phyloP scores from a whole-genome alignment of 2,113 vertebrate species.

The Bos indicus region DNA sequence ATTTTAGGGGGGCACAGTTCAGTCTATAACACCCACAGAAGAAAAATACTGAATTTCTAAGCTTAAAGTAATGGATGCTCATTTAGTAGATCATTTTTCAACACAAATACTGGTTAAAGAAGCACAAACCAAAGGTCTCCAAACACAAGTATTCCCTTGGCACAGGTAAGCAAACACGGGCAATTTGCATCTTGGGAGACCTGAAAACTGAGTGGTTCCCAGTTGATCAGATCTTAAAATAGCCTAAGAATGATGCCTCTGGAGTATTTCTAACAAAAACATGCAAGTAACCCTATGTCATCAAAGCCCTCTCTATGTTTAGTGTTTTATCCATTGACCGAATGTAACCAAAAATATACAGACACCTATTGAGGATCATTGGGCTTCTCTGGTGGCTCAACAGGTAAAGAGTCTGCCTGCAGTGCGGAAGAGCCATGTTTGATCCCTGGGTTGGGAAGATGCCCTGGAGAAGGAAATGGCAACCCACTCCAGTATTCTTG shows the following conservation, averaged over 20 bases:
- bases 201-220: not conserved
- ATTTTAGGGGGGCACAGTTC: not conserved
- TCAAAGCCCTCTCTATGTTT: not conserved
- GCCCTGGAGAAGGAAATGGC: not conserved
- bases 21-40: not conserved
- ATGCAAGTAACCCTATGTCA: not conserved
- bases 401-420: not conserved
- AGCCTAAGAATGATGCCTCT: not conserved
- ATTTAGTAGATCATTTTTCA: not conserved
- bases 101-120: not conserved
- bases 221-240: not conserved
- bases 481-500: not conserved
- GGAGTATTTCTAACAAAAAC: not conserved
- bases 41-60: not conserved
- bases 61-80: not conserved
- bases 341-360: not conserved
- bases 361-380: not conserved
- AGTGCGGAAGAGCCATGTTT: rapidly evolving
- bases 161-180: not conserved
- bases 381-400: not conserved
- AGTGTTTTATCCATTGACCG: not conserved
- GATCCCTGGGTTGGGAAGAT: not conserved
- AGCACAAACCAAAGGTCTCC: not conserved
- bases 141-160: not conserved
- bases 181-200: not conserved